Evolutionary conservation across 2,113 vertebrate species (phyloP).

Genomic region (Odontesthes bonariensis): DNA sequence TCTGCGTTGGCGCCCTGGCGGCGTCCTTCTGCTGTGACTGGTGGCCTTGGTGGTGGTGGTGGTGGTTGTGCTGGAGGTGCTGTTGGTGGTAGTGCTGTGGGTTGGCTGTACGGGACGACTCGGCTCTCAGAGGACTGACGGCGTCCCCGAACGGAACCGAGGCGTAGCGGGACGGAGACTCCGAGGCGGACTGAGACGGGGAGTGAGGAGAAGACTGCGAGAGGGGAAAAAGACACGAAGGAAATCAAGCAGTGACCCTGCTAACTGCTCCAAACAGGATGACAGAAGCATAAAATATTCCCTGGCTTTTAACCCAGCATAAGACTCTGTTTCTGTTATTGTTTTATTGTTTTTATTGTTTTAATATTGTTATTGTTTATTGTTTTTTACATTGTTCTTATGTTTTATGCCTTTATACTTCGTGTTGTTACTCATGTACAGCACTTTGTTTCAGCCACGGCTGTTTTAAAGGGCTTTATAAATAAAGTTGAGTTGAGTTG

Average conservation of each 20-base stretch:
- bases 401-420: too few species aligned
- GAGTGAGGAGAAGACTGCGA: constrained; percentile 49
- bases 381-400: too few species aligned
- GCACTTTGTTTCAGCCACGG: too few species aligned
- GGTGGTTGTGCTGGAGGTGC: constrained; percentile 65
- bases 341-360: too few species aligned
- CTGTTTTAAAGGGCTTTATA: too few species aligned
- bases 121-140: constrained; percentile 86
- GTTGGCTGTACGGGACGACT: constrained; percentile 84
- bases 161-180: constrained; percentile 60
- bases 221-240: neutral
- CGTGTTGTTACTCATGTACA: too few species aligned
- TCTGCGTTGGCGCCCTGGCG: constrained; percentile 15
- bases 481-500: too few species aligned
- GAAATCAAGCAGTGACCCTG: neutral
- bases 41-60: constrained; percentile 45
- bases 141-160: constrained; percentile 86
- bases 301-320: too few species aligned
- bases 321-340: too few species aligned
- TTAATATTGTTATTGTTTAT: too few species aligned
- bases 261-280: neutral
- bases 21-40: constrained; percentile 58
- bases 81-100: constrained; percentile 71
- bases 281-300: neutral
- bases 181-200: constrained; percentile 39